Conservation (phyloP, 2,113 vertebrate genomes). For the Callocephalon fimbriatum region DNA sequence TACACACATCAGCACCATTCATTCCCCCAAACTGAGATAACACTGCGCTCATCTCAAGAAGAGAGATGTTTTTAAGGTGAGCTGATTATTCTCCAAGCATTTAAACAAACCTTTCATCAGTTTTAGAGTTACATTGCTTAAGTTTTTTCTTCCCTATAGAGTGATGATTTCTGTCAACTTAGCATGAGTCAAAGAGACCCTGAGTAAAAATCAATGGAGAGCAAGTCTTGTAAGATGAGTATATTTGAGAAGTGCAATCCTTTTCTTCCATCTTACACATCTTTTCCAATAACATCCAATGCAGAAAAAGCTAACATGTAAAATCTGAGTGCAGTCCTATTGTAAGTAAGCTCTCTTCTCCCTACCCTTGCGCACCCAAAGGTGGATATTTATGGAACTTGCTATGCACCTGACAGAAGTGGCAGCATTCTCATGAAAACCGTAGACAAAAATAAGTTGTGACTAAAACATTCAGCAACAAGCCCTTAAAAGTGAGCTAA, state of each 20-base stretch:
- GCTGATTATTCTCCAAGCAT: conserved; percentile 14
- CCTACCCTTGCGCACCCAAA: background rate
- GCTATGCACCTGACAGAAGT: background rate
- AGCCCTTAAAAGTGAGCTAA: background rate
- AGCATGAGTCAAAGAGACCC: background rate
- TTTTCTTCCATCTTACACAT: background rate
- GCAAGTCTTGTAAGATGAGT: background rate
- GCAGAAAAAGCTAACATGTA: background rate
- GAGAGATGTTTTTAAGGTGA: conserved; percentile 41
- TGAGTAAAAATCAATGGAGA: background rate
- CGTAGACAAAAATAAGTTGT: background rate
- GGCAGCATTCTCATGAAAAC: background rate
- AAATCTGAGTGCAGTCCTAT: background rate
- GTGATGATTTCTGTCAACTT: background rate
- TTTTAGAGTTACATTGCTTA: background rate
- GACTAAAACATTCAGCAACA: background rate
- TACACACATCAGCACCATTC: conserved; percentile 9
- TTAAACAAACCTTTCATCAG: conserved; percentile 39
- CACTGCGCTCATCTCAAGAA: background rate
- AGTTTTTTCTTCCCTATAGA: background rate
- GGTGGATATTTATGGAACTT: background rate
- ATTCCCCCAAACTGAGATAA: conserved; percentile 6
- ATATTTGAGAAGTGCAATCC: background rate
- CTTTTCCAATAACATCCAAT: background rate
- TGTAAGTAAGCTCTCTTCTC: background rate